Base-by-base conservation (phyloP, 2,113 vertebrate species). In the Clinocottus analis region DNA sequence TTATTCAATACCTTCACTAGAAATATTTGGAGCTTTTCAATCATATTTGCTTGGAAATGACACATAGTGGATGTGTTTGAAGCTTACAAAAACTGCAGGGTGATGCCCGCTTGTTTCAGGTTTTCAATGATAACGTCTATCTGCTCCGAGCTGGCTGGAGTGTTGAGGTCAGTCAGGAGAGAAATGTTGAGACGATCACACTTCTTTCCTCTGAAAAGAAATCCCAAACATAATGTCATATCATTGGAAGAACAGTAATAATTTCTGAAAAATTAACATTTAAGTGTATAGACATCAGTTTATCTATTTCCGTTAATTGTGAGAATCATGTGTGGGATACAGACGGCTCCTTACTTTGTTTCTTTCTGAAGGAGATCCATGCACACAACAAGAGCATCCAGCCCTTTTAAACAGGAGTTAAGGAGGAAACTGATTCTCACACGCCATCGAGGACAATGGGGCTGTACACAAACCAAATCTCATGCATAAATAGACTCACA, bases 1-100 rank as follows among this genome's bases (percentile, higher is more conserved):
- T 29, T 16, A 59, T 47, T 72, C 0, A 47, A 4, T 13, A 45
- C 31, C 25, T 14, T 59, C 4, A 59, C 4, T 31, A 17, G 51
- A 2, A 7, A 41, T 0, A 25, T 25, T 11, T 69, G 21, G 3
- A n/a, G 21, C 14, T 56, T 41, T 3, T 21, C 4, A 9, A 33
- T 25, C 1, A 8, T 33, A 33, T 41, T 6, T 17, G 13, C 17
- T 23, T 56, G 23, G 23, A 65, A 72, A 45, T 21, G 3, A 33
- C 12, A 80, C 7, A 64, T 19, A 9, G 6, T 77, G 21, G 49
- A 27, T 33, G 13, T 33, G 29, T 60, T 16, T 78, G 35, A 77
- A 35, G 0, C 98, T 95, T 95, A 99, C 98, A 99, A 98, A 90
- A 98, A 97, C 84, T 99, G 98, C 85, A 99, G 90, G 8, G 96